phyloP scores from a whole-genome alignment of 2,888 invertebrate genomes.

The Helicoverpa assulta region DNA sequence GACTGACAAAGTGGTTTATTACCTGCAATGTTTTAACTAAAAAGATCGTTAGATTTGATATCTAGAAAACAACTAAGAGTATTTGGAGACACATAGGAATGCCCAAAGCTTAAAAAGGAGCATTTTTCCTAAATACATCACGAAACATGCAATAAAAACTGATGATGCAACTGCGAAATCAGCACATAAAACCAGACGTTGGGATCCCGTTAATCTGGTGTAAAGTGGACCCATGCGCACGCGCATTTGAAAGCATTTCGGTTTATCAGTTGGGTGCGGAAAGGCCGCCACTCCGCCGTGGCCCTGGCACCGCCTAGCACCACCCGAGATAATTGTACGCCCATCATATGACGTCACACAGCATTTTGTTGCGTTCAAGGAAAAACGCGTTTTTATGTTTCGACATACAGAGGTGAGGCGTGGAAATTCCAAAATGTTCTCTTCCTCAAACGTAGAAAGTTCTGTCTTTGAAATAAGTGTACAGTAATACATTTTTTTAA shows the following conservation, averaged over 20 bases:
- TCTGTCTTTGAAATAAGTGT: conserved; percentile 3
- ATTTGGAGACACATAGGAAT: too few species aligned
- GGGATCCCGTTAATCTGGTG: conserved; percentile 62
- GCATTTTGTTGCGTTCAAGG: conserved; percentile 59
- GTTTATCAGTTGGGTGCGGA: conserved; percentile 80
- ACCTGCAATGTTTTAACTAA: background rate
- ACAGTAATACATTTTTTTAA: background rate
- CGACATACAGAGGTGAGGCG: conserved; percentile 54
- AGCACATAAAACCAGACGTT: conserved; percentile 18
- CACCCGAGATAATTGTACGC: conserved; percentile 77
- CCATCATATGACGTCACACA: conserved; percentile 70
- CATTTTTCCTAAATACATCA: background rate
- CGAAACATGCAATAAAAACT: conserved; percentile 1
- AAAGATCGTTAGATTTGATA: background rate
- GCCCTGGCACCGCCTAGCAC: conserved; percentile 84
- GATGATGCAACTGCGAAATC: conserved; percentile 32
- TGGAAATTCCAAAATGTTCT: conserved; percentile 49
- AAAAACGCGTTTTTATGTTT: conserved; percentile 57
- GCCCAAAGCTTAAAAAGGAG: too few species aligned
- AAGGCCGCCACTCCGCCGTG: conserved; percentile 72
- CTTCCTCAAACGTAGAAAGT: conserved; percentile 37
- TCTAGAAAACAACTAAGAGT: background rate
- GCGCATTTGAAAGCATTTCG: conserved; percentile 76
- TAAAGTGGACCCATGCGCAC: conserved; percentile 71
- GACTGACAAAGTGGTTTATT: conserved; percentile 79